Conservation (phyloP, 2,797 vertebrate genomes). For the Kryptopterus vitreolus region DNA sequence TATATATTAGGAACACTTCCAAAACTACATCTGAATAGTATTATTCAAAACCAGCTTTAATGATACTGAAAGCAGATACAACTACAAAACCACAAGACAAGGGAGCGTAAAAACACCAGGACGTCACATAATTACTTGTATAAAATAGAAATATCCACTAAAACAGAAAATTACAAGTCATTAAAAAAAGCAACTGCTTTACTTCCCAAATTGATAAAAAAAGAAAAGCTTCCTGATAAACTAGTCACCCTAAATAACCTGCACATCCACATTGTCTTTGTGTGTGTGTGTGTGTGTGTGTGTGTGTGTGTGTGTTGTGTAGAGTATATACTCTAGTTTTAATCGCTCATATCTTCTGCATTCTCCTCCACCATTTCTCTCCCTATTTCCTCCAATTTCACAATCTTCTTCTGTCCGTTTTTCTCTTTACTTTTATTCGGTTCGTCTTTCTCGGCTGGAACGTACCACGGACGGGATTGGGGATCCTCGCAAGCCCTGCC, state of each 20-base stretch:
- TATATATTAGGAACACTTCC: too few relatives aligned
- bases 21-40: conserved; percentile 17
- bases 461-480: conserved; percentile 69
- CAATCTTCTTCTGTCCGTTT: conserved; percentile 69
- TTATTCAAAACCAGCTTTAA: not conserved
- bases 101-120: not conserved
- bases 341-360: conserved; percentile 64
- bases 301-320: not conserved
- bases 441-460: conserved; percentile 58
- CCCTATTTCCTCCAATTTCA: conserved; percentile 75
- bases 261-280: conserved; percentile 9
- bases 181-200: conserved; percentile 1
- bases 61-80: conserved; percentile 1
- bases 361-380: conserved; percentile 62
- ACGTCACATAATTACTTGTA: conserved; percentile 23
- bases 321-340: conserved; percentile 19
- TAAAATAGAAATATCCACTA: conserved; percentile 1
- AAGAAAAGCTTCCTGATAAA: conserved; percentile 3
- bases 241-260: not conserved
- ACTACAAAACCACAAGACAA: not conserved
- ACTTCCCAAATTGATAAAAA: not conserved
- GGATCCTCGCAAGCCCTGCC: conserved; percentile 62
- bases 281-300: too few relatives aligned
- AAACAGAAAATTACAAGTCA: not conserved
- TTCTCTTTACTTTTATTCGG: conserved; percentile 52